phyloP scores from a whole-genome alignment of 2,888 invertebrate genomes.

The Erebia palarica region DNA sequence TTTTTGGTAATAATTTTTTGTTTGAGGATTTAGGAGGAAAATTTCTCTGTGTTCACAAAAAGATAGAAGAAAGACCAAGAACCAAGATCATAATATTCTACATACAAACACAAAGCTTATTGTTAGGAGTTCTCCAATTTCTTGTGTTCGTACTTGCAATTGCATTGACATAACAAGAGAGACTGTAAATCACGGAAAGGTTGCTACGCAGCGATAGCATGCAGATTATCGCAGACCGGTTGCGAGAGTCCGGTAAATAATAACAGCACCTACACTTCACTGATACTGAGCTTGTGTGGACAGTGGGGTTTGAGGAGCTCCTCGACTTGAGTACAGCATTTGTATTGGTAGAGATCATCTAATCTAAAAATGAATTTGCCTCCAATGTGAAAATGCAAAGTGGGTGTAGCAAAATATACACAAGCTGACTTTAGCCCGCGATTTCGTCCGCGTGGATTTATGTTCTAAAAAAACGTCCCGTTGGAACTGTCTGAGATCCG shows the following conservation, averaged over 20 bases:
- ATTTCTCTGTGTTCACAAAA: too few relatives aligned
- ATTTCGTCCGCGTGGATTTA: too few relatives aligned
- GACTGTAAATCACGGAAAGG: conserved; percentile 16
- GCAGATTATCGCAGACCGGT: conserved; percentile 21
- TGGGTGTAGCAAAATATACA: too few relatives aligned
- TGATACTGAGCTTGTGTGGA: conserved; percentile 23
- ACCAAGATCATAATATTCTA: neutral
- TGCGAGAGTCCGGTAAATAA: conserved; percentile 19
- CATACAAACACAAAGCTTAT: neutral
- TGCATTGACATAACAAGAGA: neutral
- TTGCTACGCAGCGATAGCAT: conserved; percentile 6
- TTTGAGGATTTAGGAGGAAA: too few relatives aligned
- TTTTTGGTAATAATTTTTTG: too few relatives aligned
- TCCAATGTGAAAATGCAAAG: too few relatives aligned
- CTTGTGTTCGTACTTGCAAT: neutral
- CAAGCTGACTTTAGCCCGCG: too few relatives aligned
- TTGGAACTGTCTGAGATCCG: too few relatives aligned
- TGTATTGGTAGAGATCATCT: neutral
- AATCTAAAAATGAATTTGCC: too few relatives aligned
- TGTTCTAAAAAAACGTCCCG: too few relatives aligned
- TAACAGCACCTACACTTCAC: conserved; percentile 11
- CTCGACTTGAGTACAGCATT: conserved; percentile 8
- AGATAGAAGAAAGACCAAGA: too few relatives aligned
- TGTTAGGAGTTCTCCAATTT: neutral
- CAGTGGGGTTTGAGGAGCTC: conserved; percentile 10